Percentiles rank a stretch among this genome's conserved stretches.
Evolutionary conservation across 2,888 invertebrate genomes (phyloP).

Genomic region (Arctia plantaginis): DNA sequence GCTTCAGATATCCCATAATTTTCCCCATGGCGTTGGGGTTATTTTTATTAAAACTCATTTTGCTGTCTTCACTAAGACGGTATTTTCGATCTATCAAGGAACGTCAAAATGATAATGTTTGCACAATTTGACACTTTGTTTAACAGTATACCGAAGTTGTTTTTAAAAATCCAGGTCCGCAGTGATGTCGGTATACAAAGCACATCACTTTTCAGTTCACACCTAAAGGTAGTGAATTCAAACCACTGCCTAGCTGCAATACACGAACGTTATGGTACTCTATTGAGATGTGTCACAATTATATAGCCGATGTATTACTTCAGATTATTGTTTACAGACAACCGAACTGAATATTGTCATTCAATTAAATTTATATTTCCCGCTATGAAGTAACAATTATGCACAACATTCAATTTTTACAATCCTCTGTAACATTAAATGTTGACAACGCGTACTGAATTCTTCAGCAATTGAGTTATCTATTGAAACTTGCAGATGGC

Average conservation of each 20-base stretch:
- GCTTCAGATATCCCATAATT: conserved; percentile 83
- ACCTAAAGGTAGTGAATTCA: conserved; percentile 41
- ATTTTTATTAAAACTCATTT: conserved; percentile 85
- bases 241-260: conserved; percentile 31
- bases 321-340: conserved; percentile 50
- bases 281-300: conserved; percentile 71
- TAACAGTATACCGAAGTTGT: conserved; percentile 64
- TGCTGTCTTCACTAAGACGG: conserved; percentile 61
- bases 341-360: conserved; percentile 59
- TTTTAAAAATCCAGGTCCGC: conserved; percentile 78
- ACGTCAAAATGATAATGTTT: conserved; percentile 82
- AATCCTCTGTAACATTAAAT: conserved; percentile 66
- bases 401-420: conserved; percentile 75
- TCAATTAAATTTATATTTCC: conserved; percentile 66
- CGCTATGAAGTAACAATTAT: conserved; percentile 70
- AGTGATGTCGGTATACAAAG: conserved; percentile 66
- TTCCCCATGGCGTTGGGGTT: conserved; percentile 84
- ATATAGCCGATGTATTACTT: conserved; percentile 52
- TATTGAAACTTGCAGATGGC: conserved; percentile 86
- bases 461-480: conserved; percentile 82
- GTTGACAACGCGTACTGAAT: conserved; percentile 80
- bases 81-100: conserved; percentile 68
- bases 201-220: conserved; percentile 69
- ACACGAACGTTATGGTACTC: conserved; percentile 54
- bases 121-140: conserved; percentile 68